Conservation (phyloP, 2,113 vertebrate species). For the Struthio camelus region DNA sequence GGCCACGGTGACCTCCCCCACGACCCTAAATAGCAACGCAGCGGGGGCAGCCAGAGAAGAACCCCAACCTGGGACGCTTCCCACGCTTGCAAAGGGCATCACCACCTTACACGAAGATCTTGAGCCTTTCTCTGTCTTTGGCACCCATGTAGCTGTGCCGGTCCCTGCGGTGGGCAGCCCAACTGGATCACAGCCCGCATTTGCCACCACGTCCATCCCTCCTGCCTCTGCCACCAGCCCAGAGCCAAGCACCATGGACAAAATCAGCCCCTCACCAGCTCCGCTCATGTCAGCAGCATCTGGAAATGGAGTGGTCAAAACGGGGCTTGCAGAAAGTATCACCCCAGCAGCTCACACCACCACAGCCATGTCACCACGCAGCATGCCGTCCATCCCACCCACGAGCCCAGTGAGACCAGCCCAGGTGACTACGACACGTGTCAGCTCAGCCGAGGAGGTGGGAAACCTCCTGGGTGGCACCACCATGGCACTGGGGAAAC, state of each 20-base stretch:
- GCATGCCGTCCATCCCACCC: no score
- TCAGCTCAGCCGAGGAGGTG: accelerated
- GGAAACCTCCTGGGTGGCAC: neutral
- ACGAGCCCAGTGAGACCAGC: no score
- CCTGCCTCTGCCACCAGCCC: neutral
- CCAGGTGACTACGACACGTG: neutral
- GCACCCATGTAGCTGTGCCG: neutral
- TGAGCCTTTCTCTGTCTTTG: neutral
- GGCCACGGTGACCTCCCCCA: no score
- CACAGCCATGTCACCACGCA: neutral
- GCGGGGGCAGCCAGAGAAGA: neutral
- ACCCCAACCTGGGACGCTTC: neutral
- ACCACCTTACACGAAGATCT: neutral
- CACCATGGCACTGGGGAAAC: accelerated
- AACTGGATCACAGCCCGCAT: neutral
- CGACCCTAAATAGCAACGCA: neutral
- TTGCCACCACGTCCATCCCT: neutral
- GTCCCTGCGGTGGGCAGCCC: neutral
- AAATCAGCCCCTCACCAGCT: neutral
- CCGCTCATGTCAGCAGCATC: neutral
- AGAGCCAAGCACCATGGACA: neutral
- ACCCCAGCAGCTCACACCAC: neutral
- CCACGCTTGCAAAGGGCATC: neutral
- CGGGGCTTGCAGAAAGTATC: neutral
- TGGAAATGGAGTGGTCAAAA: neutral